Conservation (phyloP, 2,113 vertebrate genomes). For the Heptranchias perlo region DNA sequence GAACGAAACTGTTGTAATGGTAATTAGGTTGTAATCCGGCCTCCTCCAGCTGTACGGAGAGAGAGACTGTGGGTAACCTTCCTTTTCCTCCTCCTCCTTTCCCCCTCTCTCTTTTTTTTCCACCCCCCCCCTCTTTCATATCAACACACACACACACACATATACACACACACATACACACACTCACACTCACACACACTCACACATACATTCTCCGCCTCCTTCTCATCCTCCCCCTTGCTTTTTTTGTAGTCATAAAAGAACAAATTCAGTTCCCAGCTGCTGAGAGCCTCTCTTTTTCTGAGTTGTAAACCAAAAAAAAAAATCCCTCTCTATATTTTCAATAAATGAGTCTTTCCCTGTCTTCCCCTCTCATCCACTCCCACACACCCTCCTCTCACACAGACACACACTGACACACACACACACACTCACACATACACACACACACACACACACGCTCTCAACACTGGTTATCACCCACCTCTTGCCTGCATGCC, state of each 20-base stretch:
- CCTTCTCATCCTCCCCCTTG: background rate
- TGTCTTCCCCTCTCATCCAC: background rate
- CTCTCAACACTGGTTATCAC: background rate
- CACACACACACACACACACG: background rate
- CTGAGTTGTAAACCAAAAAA: background rate
- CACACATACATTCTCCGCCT: background rate
- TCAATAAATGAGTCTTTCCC: slow-evolving; percentile 9
- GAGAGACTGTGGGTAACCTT: background rate
- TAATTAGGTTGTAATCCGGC: slow-evolving; percentile 15
- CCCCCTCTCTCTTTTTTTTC: background rate
- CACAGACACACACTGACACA: background rate
- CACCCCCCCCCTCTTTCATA: background rate
- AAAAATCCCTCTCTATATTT: background rate
- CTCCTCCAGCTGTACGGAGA: background rate
- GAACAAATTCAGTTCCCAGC: background rate
- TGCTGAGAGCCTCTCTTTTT: no score
- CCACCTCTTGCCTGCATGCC: slow-evolving; percentile 13
- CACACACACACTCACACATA: background rate
- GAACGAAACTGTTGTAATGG: slow-evolving; percentile 17
- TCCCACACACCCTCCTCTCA: background rate
- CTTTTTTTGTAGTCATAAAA: background rate
- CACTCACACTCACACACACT: background rate
- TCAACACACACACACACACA: background rate
- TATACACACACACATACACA: background rate
- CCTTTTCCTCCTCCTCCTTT: background rate